phyloP scores from a whole-genome alignment of 1,140 invertebrate species.

The Lasaia peninsularis region DNA sequence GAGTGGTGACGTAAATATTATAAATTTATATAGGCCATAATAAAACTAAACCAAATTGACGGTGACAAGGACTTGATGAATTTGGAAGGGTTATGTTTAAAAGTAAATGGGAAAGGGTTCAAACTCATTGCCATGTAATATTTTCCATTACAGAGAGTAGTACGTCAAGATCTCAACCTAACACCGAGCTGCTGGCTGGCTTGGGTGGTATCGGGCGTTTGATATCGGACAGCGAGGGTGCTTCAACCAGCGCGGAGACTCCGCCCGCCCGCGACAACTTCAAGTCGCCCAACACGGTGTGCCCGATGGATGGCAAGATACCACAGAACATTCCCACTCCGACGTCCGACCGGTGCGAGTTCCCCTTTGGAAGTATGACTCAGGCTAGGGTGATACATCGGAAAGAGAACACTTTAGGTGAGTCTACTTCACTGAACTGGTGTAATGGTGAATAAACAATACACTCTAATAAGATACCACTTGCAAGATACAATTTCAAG shows the following conservation, averaged over 20 bases:
- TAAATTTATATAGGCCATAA: no score
- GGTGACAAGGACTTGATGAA: no score
- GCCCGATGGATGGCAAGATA: conserved; percentile 86
- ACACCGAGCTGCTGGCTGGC: conserved; percentile 50
- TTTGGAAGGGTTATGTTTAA: no score
- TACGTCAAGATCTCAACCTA: conserved; percentile 49
- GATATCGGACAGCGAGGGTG: conserved; percentile 42
- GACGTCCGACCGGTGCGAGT: conserved; percentile 78
- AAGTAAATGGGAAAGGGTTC: no score
- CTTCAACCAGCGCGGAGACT: conserved; percentile 38
- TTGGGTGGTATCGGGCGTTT: conserved; percentile 62
- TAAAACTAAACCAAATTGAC: no score
- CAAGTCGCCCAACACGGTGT: conserved; percentile 90
- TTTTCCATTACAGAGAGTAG: conserved; percentile 43
- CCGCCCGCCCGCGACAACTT: conserved; percentile 71
- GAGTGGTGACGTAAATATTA: no score
- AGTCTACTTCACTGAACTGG: no score
- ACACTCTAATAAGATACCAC: no score
- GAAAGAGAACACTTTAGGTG: conserved; percentile 75
- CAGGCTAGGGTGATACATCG: conserved; percentile 83
- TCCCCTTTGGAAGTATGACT: conserved; percentile 94
- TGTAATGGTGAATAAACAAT: no score
- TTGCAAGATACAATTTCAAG: no score
- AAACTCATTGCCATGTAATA: not conserved
- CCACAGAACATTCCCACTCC: conserved; percentile 74